Evolutionary conservation across 2,888 invertebrate genomes (phyloP), one percentile per base, ranked within the genome.

Genomic region (Lasioglossum calceatum): DNA sequence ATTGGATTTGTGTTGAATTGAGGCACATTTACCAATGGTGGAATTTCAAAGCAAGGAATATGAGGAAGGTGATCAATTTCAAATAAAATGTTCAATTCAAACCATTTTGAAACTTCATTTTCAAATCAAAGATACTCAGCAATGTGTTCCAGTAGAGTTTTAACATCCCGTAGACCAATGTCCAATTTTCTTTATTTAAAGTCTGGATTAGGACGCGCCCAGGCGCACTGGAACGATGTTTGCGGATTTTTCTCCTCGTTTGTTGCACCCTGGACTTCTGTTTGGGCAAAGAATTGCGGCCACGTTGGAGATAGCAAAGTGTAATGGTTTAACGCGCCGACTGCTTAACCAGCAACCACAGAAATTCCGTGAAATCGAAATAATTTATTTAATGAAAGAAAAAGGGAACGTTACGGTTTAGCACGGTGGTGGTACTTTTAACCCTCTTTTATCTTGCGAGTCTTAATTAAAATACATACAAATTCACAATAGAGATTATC

Each of bases 181-280:
- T 70, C 70, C 50, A 50, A 78, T 50, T 73, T 64, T 47, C 50
- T n/a, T 73, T 67, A 67, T 79, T 70, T 79, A 27, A 64, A 16
- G 70, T 70, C 50, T 16, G 50, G 77, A 77, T 70, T 77, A 70
- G 36, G 8, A 36, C 32, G 36, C 61, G 42, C n/a, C 10, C 23
- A 23, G 10, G 54, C 42, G 16, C 0, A 58, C 23, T 27, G 7
- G 19, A 70, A 70, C 19, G 44, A 27, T 77, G 64, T 64, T 64
- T 64, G 77, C 36, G 12, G 36, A 23, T 16, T 44, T 50, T 36
- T 74, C 72, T 50, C 10, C 50, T 27, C 70, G 67, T 12, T 44
- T 54, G 44, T 54, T 61, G 14, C 50, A 32, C 19, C 23, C 27
- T 7, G 19, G 39, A 70, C 27, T 32, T 64, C 47, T 27, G 19